Conservation (phyloP, 2,113 vertebrate genomes). For the Charadrius vociferus region DNA sequence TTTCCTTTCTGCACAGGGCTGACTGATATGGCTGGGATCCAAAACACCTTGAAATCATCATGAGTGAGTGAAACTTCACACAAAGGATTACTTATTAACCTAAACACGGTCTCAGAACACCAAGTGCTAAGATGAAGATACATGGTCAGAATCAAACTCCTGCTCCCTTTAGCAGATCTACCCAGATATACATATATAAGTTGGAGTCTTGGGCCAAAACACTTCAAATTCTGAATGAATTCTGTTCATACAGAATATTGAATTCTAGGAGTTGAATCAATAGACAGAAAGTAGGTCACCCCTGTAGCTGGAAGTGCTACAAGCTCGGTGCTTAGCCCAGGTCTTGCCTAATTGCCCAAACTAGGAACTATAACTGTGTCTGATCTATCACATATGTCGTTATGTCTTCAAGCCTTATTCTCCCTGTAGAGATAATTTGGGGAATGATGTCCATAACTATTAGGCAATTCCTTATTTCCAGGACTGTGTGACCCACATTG, state of each 20-base stretch:
- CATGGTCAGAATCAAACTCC: not conserved
- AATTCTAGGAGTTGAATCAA: not conserved
- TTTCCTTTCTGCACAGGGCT: not conserved
- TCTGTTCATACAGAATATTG: not conserved
- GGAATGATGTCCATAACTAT: slow-evolving; percentile 10
- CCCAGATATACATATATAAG: not conserved
- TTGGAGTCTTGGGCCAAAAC: not conserved
- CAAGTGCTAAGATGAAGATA: not conserved
- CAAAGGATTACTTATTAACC: not conserved
- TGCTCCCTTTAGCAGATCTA: not conserved
- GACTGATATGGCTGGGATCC: not conserved
- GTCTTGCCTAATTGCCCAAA: slow-evolving; percentile 22
- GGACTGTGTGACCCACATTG: not conserved
- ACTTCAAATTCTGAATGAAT: not conserved
- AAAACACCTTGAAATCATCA: not conserved
- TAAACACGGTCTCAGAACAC: not conserved
- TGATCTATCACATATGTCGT: slow-evolving; percentile 30
- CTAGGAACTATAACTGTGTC: not conserved
- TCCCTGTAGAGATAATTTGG: slow-evolving; percentile 4
- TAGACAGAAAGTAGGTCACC: slow-evolving; percentile 32
- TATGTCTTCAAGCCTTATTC: slow-evolving; percentile 30
- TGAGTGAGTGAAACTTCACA: not conserved
- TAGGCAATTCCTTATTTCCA: slow-evolving; percentile 52
- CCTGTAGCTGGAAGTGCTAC: not conserved
- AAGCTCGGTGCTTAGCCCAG: not conserved